Base-by-base conservation (phyloP, 2,797 vertebrate genomes). In the Clamator glandarius region DNA sequence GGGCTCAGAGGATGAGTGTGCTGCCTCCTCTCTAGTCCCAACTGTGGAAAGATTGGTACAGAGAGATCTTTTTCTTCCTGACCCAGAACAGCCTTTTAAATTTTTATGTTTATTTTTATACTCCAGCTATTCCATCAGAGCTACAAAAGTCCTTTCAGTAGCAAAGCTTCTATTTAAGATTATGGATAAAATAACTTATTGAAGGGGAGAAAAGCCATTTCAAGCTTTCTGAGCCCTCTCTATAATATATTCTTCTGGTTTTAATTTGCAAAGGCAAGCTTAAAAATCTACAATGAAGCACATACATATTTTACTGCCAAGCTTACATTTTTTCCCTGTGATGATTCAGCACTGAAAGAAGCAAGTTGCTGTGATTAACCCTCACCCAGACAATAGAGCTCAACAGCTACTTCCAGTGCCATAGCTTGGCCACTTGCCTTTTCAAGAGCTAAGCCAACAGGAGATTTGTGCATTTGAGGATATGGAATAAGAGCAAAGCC, bases 241-340 rank as follows among this genome's bases (percentile, higher is more conserved):
- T 82, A 55, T 62, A 87, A 90, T 88, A 93, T 51, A 59, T 0
- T 0, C 86, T 92, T 90, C 90, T 96, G 95, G 70, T 93, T 97
- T 91, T 90, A 94, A 96, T 97, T 96, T 96, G 80, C 70, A 90
- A 91, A 91, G 35, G 85, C 91, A 97, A 93, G 81, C 80, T 62
- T 91, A 77, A 92, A 97, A 96, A 93, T 87, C 96, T 92, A 97
- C 95, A 96, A 77, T 91, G 77, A 85, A 93, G 92, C 91, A 93
- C 95, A 95, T 96, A 96, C 91, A 62, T 92, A 92, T 96, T 95
- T 96, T 90, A 93, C 95, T 96, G 95, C 95, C 96, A 97, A 97
- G 92, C 86, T 96, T 95, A 96, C 92, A 96, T 97, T 93, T 96
- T 96, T 95, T 95, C 93, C 84, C 77, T 84, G 76, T 79, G 93